Conservation (phyloP, 2,888 invertebrate genomes). For the Creontiades dilutus region DNA sequence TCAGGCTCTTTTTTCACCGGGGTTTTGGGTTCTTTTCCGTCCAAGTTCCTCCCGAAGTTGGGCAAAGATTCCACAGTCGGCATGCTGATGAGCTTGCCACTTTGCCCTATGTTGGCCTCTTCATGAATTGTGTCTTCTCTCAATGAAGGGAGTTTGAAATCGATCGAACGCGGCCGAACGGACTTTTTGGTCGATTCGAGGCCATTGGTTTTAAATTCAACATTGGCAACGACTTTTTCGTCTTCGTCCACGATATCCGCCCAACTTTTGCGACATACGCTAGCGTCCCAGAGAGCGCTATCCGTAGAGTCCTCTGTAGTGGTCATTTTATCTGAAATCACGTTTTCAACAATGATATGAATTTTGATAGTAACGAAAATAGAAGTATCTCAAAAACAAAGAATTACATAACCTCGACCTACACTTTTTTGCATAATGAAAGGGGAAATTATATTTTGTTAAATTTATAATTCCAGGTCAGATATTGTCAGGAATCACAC, state of each 20-base stretch:
- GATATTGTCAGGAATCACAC: no score
- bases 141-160: neutral
- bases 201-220: neutral
- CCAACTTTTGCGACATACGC: constrained; percentile 78
- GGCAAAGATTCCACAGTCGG: constrained; percentile 60
- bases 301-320: constrained; percentile 57
- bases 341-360: neutral
- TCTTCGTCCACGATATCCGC: constrained; percentile 75
- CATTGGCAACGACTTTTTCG: constrained; percentile 4
- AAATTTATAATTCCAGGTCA: no score
- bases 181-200: neutral
- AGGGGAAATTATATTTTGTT: no score
- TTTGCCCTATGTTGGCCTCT: constrained; percentile 55
- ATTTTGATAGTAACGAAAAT: neutral
- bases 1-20: constrained; percentile 53
- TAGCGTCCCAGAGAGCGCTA: constrained; percentile 71
- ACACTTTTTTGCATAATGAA: no score
- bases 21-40: neutral
- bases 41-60: constrained; percentile 38
- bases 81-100: neutral
- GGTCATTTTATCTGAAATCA: constrained; percentile 50
- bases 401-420: no score
- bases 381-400: no score
- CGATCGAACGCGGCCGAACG: neutral
- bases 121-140: constrained; percentile 22